Conservation (phyloP, 2,888 invertebrate genomes). For the Trichacis sp. region DNA sequence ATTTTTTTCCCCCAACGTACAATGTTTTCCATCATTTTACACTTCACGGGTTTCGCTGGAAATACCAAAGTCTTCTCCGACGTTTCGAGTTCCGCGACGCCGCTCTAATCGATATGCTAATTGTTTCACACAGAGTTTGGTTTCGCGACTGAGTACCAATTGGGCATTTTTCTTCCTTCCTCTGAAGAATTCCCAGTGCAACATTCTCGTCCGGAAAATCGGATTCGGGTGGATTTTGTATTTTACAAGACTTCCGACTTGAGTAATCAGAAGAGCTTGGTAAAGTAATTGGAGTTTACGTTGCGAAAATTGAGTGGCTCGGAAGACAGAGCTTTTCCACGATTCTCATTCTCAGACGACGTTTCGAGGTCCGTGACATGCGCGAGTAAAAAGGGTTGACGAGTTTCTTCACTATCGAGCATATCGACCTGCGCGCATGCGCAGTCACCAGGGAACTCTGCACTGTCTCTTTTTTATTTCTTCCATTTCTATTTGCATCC, state of each 20-base stretch:
- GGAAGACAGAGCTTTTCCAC: slow-evolving; percentile 38
- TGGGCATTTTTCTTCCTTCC: neutral
- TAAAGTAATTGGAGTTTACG: no score
- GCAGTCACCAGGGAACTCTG: slow-evolving; percentile 10
- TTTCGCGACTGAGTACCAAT: neutral
- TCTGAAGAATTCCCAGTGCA: no score
- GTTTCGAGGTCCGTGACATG: slow-evolving; percentile 29
- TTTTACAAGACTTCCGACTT: no score
- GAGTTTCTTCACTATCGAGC: slow-evolving; percentile 40
- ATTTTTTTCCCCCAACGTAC: no score
- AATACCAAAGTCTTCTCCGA: no score
- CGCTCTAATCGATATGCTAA: neutral
- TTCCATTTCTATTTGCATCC: neutral
- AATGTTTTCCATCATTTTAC: no score
- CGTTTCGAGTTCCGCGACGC: neutral
- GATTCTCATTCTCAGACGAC: slow-evolving; percentile 35
- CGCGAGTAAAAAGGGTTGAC: slow-evolving; percentile 32
- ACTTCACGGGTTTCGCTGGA: no score
- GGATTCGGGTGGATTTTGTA: no score
- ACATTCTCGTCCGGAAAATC: no score
- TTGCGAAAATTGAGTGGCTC: slow-evolving; percentile 18
- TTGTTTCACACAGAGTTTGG: neutral
- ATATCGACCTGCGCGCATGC: slow-evolving; percentile 37
- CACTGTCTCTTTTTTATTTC: neutral
- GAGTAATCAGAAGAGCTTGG: no score